These are phyloP conservation scores for Piaya cayana DNA, from an alignment of 2,113 vertebrate species.

Conservation along the genomic window DNA sequence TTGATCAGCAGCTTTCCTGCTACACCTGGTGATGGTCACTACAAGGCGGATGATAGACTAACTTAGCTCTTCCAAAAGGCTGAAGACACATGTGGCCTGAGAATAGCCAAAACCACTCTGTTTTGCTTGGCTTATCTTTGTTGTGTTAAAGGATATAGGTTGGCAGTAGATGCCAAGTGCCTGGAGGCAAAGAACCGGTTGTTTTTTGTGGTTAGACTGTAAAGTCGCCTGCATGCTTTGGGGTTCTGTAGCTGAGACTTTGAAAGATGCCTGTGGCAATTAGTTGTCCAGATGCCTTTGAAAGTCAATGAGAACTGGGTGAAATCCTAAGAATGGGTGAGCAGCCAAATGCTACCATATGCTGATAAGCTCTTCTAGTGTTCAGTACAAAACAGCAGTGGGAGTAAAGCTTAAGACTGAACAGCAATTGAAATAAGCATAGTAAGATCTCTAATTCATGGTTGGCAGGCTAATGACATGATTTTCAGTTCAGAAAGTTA, in stretches of 20 bases:
- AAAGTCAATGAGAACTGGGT: slow-evolving; percentile 42
- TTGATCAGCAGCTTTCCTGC: neutral
- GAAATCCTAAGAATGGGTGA: slow-evolving; percentile 33
- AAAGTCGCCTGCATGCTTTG: neutral
- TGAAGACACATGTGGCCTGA: neutral
- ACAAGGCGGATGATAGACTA: neutral
- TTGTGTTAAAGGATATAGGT: neutral
- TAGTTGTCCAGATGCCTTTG: slow-evolving; percentile 16
- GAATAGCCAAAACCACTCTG: neutral
- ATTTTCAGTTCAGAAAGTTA: neutral
- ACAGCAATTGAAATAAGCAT: neutral
- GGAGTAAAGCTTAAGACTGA: neutral
- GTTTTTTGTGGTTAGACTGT: neutral
- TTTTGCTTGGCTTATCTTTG: neutral
- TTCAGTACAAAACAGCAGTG: slow-evolving; percentile 21
- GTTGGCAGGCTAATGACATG: neutral
- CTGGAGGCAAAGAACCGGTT: neutral
- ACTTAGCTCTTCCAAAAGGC: neutral
- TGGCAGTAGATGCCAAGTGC: neutral
- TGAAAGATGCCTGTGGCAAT: slow-evolving; percentile 6
- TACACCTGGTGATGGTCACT: neutral
- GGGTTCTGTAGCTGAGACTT: neutral
- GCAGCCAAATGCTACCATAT: slow-evolving; percentile 38
- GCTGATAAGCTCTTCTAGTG: slow-evolving; percentile 2
- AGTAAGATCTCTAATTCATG: neutral